These are phyloP conservation scores for Anguilla megastoma DNA, from an alignment of 2,797 vertebrate species.

Conservation along the genomic window DNA sequence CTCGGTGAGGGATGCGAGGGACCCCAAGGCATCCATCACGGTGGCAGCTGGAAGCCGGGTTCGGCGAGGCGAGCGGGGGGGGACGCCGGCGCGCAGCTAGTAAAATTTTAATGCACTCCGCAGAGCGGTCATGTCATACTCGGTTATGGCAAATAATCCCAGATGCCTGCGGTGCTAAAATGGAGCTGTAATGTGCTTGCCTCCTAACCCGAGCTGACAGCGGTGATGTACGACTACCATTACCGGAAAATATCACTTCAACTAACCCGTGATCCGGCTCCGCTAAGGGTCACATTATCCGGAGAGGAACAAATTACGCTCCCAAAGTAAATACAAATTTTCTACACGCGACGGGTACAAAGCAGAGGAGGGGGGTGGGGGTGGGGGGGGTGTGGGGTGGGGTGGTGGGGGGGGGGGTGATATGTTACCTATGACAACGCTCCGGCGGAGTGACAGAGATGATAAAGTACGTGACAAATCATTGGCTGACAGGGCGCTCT, in stretches of 20 bases:
- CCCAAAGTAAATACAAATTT: slow-evolving; percentile 99
- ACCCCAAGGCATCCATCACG: slow-evolving; percentile 81
- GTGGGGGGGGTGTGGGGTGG: too few relatives aligned
- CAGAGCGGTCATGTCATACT: slow-evolving; percentile 99
- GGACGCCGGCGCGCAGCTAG: slow-evolving; percentile 87
- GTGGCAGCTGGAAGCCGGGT: slow-evolving; percentile 75
- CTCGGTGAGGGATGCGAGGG: slow-evolving; percentile 79
- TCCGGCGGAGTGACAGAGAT: slow-evolving; percentile 81
- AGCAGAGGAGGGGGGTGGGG: slow-evolving; percentile 57
- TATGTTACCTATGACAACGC: slow-evolving; percentile 76
- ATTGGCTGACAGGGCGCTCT: slow-evolving; percentile 76
- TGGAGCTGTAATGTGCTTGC: slow-evolving; percentile 99
- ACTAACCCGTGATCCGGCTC: slow-evolving; percentile 99
- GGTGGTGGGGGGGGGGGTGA: slow-evolving; percentile 45
- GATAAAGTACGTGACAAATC: slow-evolving; percentile 90
- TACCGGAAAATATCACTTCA: slow-evolving; percentile 99
- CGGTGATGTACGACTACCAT: slow-evolving; percentile 99
- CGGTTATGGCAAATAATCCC: slow-evolving; percentile 99
- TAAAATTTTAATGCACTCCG: slow-evolving; percentile 99
- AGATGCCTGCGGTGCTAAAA: slow-evolving; percentile 99
- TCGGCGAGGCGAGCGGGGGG: slow-evolving; percentile 69
- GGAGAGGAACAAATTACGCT: slow-evolving; percentile 99
- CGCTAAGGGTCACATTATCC: slow-evolving; percentile 99
- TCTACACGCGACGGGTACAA: slow-evolving; percentile 88
- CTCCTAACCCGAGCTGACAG: slow-evolving; percentile 99